phyloP scores from a whole-genome alignment of 2,888 invertebrate species.

The Chloromyia formosa region DNA sequence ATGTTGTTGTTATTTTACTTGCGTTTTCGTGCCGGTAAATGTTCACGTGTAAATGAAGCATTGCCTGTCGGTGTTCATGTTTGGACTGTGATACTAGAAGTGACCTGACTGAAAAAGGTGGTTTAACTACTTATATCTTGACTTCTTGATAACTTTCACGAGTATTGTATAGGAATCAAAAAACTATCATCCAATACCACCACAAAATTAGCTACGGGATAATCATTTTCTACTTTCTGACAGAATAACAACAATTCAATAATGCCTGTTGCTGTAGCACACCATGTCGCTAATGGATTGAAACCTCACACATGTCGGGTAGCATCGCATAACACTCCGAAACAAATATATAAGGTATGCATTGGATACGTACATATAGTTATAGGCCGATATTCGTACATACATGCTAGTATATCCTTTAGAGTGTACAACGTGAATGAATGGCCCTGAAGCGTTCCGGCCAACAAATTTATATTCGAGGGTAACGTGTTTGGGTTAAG shows the following conservation, averaged over 20 bases:
- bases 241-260: constrained; percentile 27
- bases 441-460: constrained; percentile 6
- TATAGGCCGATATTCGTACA: background rate
- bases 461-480: constrained; percentile 40
- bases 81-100: too few relatives aligned
- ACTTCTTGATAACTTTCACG: too few relatives aligned
- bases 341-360: background rate
- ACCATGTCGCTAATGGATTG: constrained; percentile 14
- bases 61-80: too few relatives aligned
- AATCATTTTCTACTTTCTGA: constrained; percentile 22
- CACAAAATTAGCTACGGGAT: constrained; percentile 6
- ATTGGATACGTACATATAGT: too few relatives aligned
- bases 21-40: too few relatives aligned
- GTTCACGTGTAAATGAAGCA: too few relatives aligned
- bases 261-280: constrained; percentile 36
- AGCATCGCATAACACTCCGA: constrained; percentile 4
- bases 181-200: background rate
- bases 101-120: too few relatives aligned
- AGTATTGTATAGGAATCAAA: too few relatives aligned
- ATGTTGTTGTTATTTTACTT: too few relatives aligned
- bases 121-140: too few relatives aligned
- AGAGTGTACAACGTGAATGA: constrained; percentile 1
- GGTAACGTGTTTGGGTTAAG: constrained; percentile 38
- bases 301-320: constrained; percentile 23
- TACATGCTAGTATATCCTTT: constrained; percentile 13